Base-by-base conservation (phyloP, 30 jellyfish, hydroid and myxozoan species). In the Haliclystus octoradiatus region DNA sequence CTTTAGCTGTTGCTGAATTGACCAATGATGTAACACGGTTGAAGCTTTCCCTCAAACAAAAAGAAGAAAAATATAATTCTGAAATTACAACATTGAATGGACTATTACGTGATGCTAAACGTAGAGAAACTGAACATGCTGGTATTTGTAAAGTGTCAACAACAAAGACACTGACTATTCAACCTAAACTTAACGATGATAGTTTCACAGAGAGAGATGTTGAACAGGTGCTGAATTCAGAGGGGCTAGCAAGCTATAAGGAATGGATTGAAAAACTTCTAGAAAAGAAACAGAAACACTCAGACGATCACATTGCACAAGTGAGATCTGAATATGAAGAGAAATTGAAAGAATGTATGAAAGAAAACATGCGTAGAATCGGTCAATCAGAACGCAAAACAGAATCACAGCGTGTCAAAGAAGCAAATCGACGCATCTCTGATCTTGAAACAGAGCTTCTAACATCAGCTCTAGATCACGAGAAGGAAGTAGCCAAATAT, bases 241-340 rank as follows among this genome's bases (percentile, higher is more conserved):
- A 40, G 19, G 14, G 14, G 19, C 57, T 40, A 5, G 57, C 57
- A 5, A 40, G 19, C 57, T 40, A 40, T 19, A 40, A 40, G 19
- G 14, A 40, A 40, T 40, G 57, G 57, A 40, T 75, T 62, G 67
- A 22, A 0, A 27, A 49, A 64, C 84, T 78, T 66, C 53, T 71
- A 64, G 93, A 73, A 27, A 66, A 49, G 25, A 68, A 75, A 40
- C 88, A 72, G 82, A 64, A 63, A 62, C 57, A 74, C 31, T 92
- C 75, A 34, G 90, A 89, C n/a, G 71, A 80, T 22, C 95, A 89
- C 32, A 73, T 89, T 28, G 79, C 62, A 31, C 94, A 89, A 63
- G 82, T 89, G 33, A 70, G 98, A 53, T 71, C 52, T 57, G 95
- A 89, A 50, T 89, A 89, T 49, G 98, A 89, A 49, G 98, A 89